phyloP scores from a whole-genome alignment of 2,888 invertebrate species.

The Xestia xanthographa region DNA sequence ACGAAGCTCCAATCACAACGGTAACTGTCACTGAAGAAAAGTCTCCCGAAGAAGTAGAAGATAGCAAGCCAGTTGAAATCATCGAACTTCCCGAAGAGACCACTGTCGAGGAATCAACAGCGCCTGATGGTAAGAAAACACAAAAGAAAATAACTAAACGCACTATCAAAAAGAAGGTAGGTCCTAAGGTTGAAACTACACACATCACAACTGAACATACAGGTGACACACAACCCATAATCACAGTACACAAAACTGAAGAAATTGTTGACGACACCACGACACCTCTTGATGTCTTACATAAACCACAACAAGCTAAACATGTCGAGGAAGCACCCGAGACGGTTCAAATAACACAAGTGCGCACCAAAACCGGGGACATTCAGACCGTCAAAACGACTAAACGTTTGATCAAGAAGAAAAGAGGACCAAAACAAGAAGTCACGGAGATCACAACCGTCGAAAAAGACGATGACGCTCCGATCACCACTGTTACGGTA shows the following conservation, averaged over 20 bases:
- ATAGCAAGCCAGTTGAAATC: not conserved
- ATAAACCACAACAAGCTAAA: not conserved
- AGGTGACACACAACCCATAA: slow-evolving; percentile 4
- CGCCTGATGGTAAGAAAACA: not conserved
- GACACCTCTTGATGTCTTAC: not conserved
- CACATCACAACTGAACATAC: slow-evolving; percentile 6
- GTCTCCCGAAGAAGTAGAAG: not conserved
- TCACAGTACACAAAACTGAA: slow-evolving; percentile 15
- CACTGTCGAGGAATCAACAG: not conserved
- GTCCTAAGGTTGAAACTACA: not conserved
- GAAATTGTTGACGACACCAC: slow-evolving; percentile 2
- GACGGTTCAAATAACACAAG: slow-evolving; percentile 55
- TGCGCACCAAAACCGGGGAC: slow-evolving; percentile 63
- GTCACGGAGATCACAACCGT: slow-evolving; percentile 64
- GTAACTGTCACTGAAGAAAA: not conserved
- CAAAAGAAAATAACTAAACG: no score
- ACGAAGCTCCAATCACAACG: not conserved
- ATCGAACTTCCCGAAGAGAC: not conserved
- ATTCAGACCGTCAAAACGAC: slow-evolving; percentile 20
- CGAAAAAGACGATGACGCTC: slow-evolving; percentile 53
- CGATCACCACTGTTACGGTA: slow-evolving; percentile 43
- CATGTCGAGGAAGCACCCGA: slow-evolving; percentile 37
- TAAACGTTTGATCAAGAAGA: slow-evolving; percentile 27
- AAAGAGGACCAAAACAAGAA: slow-evolving; percentile 32
- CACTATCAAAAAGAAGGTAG: not conserved